These are phyloP conservation scores for Saccostrea echinata DNA, from an alignment of 1,140 invertebrate species.

Conservation along the genomic window DNA sequence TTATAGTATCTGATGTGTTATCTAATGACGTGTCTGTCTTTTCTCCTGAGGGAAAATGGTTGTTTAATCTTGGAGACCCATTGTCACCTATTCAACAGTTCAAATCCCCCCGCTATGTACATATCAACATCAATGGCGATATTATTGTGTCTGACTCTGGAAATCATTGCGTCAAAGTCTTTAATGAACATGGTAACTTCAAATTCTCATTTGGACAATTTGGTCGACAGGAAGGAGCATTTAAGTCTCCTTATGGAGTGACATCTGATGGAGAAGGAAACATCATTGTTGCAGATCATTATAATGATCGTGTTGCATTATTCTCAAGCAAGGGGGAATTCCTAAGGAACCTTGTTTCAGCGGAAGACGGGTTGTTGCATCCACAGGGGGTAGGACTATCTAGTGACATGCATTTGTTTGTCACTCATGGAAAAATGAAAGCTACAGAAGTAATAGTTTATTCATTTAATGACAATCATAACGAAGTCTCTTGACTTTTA, in stretches of 20 bases:
- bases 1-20: slow-evolving; percentile 60
- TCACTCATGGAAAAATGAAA: slow-evolving; percentile 63
- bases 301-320: slow-evolving; percentile 87
- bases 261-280: slow-evolving; percentile 89
- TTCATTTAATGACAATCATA: not conserved
- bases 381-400: slow-evolving; percentile 65
- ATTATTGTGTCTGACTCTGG: slow-evolving; percentile 73
- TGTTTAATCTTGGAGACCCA: slow-evolving; percentile 43
- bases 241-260: slow-evolving; percentile 94
- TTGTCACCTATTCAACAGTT: slow-evolving; percentile 45
- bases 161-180: slow-evolving; percentile 73
- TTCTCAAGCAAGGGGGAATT: slow-evolving; percentile 65
- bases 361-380: slow-evolving; percentile 60
- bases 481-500: not conserved
- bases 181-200: slow-evolving; percentile 63
- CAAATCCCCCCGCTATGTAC: slow-evolving; percentile 63
- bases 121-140: slow-evolving; percentile 51
- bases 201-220: slow-evolving; percentile 86
- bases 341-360: slow-evolving; percentile 63
- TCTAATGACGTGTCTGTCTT: slow-evolving; percentile 56
- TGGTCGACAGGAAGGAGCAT: slow-evolving; percentile 86
- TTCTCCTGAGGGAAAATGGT: slow-evolving; percentile 47
- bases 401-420: slow-evolving; percentile 53
- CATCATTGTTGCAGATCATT: slow-evolving; percentile 93
- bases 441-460: slow-evolving; percentile 59